Evolutionary conservation across 2,797 vertebrate species (phyloP), one percentile per base, ranked within the genome.

Genomic region (Amblyopsis hoosieri): DNA sequence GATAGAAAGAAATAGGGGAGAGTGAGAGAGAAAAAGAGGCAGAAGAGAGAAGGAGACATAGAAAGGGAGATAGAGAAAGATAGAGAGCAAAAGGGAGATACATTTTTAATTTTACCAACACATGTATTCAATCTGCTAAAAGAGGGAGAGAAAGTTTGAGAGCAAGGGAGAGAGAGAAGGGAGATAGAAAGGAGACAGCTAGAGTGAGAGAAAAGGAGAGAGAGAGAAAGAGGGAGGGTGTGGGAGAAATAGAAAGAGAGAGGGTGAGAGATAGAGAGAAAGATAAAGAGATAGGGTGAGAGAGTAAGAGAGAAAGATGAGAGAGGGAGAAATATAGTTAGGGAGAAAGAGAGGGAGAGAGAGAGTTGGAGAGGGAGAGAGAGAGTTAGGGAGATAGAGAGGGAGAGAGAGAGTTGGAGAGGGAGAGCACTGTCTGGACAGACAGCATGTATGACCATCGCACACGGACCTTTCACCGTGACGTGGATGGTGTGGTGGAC

Each of bases 401-500:
- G 53, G 9, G 29, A 42, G 13, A 17, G 5, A 51, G 42, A 46
- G 46, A 15, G 14, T 0, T 23, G 23, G 23, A 23, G 23, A 23
- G 23, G 31, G n/a, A 33, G 7, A 10, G 54, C 23, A 3, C 13
- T 37, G 45, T 47, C 51, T 58, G 8, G 47, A 1, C 13, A 15
- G 45, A 50, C 2, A 58, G 66, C 57, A 60, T 3, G 1, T 60
- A 66, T 61, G 19, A 33, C 67, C 50, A 15, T 53, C 17, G 50
- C 23, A 29, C 23, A 78, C 70, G 1, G 89, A 99, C 98, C 95
- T 96, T 95, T 98, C 63, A 99, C 95, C n/a, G 87, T 91, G 64
- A 99, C 94, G 2, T 83, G 92, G 86, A 97, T 95, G 73, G 88
- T 91, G 78, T 97, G 96, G 74, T 95, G 91, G 69, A 81, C 83